A percentile compares a stretch with the other conserved stretches of the same genome.
These are phyloP conservation scores for Epinephelus coioides DNA, from an alignment of 2,797 vertebrate genomes.

Conservation along the genomic window DNA sequence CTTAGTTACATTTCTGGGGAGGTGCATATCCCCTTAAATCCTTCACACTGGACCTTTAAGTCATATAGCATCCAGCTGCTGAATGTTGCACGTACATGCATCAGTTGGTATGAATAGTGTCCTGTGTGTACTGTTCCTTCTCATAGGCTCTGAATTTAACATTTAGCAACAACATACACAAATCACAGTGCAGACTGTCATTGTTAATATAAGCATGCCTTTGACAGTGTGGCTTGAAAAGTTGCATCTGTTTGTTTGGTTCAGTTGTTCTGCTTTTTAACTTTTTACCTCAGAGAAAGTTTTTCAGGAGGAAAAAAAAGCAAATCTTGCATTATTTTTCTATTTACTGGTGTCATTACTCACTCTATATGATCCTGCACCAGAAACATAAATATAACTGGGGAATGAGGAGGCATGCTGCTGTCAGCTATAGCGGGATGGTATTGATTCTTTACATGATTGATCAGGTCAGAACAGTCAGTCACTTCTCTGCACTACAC, in stretches of 20 bases:
- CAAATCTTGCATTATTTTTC: neutral
- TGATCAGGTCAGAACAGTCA: constrained; percentile 1
- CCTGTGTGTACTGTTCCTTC: neutral
- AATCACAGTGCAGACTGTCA: neutral
- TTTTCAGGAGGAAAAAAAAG: neutral
- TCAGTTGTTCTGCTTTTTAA: neutral
- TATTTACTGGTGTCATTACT: neutral
- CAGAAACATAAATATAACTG: neutral
- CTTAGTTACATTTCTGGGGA: too few species aligned
- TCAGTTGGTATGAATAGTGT: constrained; percentile 15
- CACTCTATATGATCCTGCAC: neutral
- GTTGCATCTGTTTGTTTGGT: neutral
- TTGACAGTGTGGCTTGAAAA: neutral
- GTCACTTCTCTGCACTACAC: neutral
- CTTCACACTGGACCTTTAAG: too few species aligned
- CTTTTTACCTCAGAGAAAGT: neutral
- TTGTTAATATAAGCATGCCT: neutral
- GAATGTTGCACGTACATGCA: constrained; percentile 37
- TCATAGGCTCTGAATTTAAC: neutral
- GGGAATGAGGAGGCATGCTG: neutral
- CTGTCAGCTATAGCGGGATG: neutral
- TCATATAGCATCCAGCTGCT: neutral
- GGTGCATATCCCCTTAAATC: too few species aligned
- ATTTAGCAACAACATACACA: neutral
- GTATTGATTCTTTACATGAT: constrained; percentile 19